phyloP scores from a whole-genome alignment of 64 coral and sea anemone species.

The Dendrophyllia cribrosa region DNA sequence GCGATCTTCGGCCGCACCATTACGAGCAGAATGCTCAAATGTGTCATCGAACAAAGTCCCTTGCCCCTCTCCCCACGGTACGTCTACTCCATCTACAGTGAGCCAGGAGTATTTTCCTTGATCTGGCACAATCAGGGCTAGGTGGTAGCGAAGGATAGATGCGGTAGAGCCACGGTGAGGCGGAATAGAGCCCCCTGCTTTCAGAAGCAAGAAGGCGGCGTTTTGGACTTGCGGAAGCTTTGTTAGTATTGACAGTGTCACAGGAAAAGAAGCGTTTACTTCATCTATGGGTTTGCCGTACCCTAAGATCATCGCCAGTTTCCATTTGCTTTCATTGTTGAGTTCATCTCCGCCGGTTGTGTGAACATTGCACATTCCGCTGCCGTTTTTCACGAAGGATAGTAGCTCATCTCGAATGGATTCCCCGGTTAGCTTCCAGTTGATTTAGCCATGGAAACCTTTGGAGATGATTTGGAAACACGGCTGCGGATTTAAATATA shows the following conservation, averaged over 20 bases:
- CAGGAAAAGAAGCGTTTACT: not conserved
- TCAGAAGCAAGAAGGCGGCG: conserved; percentile 26
- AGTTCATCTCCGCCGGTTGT: conserved; percentile 15
- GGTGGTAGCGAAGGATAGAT: conserved; percentile 19
- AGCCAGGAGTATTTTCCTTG: not conserved
- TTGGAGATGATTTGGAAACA: conserved; percentile 10
- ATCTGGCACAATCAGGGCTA: conserved; percentile 7
- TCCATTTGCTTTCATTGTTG: conserved; percentile 37
- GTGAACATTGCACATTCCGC: conserved; percentile 15
- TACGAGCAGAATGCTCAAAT: conserved; percentile 37
- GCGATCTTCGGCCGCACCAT: not conserved
- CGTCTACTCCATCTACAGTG: not conserved
- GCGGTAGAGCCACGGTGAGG: conserved; percentile 5
- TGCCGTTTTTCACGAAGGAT: conserved; percentile 17
- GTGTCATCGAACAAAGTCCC: conserved; percentile 34
- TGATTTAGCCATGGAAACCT: conserved; percentile 22
- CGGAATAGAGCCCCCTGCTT: conserved; percentile 16
- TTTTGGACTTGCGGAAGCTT: conserved; percentile 39
- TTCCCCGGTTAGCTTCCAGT: conserved; percentile 38
- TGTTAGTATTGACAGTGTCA: not conserved
- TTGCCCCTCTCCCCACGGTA: conserved; percentile 22
- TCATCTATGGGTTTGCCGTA: conserved; percentile 32
- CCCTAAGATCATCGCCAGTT: conserved; percentile 21
- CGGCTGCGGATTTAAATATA: not conserved
- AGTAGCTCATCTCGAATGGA: conserved; percentile 34